A percentile compares a stretch with the other conserved stretches of the same genome.
phyloP scores from a whole-genome alignment of 2,888 invertebrate genomes.

The Agapostemon virescens region DNA sequence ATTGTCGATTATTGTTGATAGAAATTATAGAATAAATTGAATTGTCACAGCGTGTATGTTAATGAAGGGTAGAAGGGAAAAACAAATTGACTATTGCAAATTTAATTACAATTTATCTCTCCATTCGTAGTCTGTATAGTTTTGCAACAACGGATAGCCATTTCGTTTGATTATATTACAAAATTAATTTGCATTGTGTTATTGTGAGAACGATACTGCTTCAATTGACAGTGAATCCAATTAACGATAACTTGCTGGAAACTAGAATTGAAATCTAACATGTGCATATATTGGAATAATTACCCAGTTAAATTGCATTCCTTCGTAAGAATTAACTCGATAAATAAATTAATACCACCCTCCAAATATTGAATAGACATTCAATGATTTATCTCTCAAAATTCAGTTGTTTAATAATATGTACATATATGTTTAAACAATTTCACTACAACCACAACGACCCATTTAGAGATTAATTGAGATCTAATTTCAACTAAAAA shows the following conservation, averaged over 20 bases:
- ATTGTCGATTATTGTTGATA: background rate
- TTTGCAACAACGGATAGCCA: background rate
- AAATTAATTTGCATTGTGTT: background rate
- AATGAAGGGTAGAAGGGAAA: background rate
- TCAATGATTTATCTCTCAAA: background rate
- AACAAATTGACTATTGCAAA: background rate
- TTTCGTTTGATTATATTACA: background rate
- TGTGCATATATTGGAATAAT: background rate
- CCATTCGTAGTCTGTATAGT: no score
- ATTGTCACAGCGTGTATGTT: background rate
- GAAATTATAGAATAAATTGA: background rate
- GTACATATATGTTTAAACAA: background rate
- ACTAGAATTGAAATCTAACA: background rate
- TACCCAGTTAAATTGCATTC: background rate
- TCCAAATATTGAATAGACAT: background rate
- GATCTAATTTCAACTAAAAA: background rate
- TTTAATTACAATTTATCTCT: background rate
- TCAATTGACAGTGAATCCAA: background rate
- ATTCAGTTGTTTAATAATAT: background rate
- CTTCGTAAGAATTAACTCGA: background rate
- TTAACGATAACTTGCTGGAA: background rate
- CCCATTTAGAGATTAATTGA: background rate
- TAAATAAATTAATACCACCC: background rate
- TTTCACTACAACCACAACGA: background rate
- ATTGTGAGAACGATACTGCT: background rate